Conservation (phyloP, 30 jellyfish, hydroid and myxozoan genomes). For the Pseudorhiza aurosa region DNA sequence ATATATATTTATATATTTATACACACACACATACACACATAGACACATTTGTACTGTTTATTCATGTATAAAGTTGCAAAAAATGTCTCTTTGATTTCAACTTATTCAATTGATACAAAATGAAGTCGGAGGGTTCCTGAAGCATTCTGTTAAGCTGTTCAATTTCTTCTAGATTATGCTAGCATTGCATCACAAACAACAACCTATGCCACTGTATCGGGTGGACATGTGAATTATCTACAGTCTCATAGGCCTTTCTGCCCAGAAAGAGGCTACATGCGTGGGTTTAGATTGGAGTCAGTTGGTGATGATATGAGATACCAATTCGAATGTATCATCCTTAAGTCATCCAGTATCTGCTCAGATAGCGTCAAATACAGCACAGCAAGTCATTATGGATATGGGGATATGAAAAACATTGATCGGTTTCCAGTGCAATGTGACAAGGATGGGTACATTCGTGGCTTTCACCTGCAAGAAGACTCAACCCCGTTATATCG, state of each 20-base stretch:
- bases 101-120: no score
- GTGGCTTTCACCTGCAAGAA: not conserved
- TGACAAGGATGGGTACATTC: not conserved
- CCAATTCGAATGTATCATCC: not conserved
- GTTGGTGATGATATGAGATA: not conserved
- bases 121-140: no score
- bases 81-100: no score
- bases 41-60: no score
- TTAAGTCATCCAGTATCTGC: not conserved
- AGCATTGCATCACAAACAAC: not conserved
- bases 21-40: no score
- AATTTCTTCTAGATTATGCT: not conserved
- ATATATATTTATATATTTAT: no score
- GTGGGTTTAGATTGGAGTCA: not conserved
- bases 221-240: not conserved
- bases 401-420: not conserved
- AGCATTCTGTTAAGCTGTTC: no score
- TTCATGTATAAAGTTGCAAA: no score
- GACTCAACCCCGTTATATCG: not conserved
- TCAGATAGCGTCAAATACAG: not conserved
- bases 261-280: not conserved
- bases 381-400: not conserved
- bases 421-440: conserved; percentile 10
- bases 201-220: not conserved
- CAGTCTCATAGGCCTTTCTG: not conserved